phyloP scores from a whole-genome alignment of 2,888 invertebrate genomes.

The Halocaridina rubra region DNA sequence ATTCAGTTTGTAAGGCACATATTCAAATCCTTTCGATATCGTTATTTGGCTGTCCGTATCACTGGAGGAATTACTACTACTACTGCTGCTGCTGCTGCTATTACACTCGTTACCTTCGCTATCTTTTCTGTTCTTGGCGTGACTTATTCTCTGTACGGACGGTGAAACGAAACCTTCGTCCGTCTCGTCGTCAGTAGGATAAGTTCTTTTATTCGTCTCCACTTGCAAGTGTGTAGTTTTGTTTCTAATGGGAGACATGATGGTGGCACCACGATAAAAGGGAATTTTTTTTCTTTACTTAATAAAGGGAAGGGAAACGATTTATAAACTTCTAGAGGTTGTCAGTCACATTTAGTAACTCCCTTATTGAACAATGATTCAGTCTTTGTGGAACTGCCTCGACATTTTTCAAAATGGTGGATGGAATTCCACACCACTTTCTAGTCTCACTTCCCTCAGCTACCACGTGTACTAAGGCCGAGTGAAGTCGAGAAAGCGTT shows the following conservation, averaged over 20 bases:
- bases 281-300: background rate
- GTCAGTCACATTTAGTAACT: background rate
- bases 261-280: background rate
- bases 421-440: background rate
- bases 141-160: background rate
- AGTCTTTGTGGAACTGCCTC: background rate
- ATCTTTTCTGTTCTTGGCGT: background rate
- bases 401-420: background rate
- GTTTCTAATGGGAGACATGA: slow-evolving; percentile 32
- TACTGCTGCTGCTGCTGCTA: background rate
- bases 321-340: background rate
- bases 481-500: background rate
- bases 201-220: background rate
- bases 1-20: too few relatives aligned
- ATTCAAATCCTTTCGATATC: too few relatives aligned
- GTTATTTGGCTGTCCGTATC: slow-evolving; percentile 7
- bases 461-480: background rate
- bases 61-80: background rate
- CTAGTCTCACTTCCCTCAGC: background rate
- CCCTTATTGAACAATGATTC: background rate
- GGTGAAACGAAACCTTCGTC: slow-evolving; percentile 46
- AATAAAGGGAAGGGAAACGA: background rate
- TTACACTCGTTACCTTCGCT: background rate
- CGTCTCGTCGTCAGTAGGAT: slow-evolving; percentile 3
- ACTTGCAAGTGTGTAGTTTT: background rate